Evolutionary conservation across 1,140 invertebrate species (phyloP).

Genomic region (Drosophila arawakana): DNA sequence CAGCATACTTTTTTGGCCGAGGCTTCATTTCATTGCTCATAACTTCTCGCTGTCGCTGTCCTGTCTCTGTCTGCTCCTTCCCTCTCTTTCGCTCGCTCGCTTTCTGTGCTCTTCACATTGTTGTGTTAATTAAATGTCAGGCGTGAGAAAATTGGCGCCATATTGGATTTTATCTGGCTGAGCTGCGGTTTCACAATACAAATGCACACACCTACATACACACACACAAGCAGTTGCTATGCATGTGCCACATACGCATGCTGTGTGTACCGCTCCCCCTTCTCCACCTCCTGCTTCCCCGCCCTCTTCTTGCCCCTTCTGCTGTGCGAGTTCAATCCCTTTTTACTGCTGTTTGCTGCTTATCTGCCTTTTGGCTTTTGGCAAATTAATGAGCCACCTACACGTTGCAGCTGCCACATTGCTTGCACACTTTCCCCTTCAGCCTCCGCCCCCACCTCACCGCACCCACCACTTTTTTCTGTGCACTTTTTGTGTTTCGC

Average conservation of each 20-base stretch:
- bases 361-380: conserved; percentile 80
- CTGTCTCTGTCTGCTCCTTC: background rate
- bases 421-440: background rate
- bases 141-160: conserved; percentile 83
- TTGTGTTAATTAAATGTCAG: conserved; percentile 83
- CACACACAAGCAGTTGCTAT: conserved; percentile 24
- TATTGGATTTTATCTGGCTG: conserved; percentile 80
- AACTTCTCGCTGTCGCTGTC: background rate
- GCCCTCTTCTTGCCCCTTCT: too few relatives aligned
- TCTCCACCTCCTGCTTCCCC: background rate
- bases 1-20: conserved; percentile 29
- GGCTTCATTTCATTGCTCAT: background rate
- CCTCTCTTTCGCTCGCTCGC: too few relatives aligned
- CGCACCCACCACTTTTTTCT: background rate
- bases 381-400: conserved; percentile 83
- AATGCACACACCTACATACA: conserved; percentile 4
- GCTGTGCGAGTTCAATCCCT: conserved; percentile 30
- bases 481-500: conserved; percentile 52
- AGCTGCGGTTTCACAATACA: conserved; percentile 38
- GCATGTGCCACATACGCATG: conserved; percentile 50
- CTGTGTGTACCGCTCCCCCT: conserved; percentile 4
- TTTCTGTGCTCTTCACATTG: conserved; percentile 54
- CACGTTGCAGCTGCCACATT: conserved; percentile 40
- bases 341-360: conserved; percentile 55
- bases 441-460: background rate